Percentiles rank a stretch among this genome's conserved stretches.
These are phyloP conservation scores for Phoxinus dragarum DNA, from an alignment of 2,797 vertebrate species.

Conservation along the genomic window DNA sequence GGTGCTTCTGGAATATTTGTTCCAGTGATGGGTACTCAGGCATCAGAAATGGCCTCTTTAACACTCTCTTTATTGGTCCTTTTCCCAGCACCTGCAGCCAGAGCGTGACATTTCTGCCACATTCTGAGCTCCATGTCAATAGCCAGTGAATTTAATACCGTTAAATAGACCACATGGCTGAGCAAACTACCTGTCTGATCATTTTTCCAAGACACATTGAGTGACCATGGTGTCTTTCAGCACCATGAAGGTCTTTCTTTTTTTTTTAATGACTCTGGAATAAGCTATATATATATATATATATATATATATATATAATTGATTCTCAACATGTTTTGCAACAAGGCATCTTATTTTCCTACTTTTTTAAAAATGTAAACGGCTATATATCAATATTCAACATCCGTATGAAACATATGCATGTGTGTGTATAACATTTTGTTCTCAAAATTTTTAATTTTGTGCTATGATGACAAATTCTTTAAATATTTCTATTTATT, in stretches of 20 bases:
- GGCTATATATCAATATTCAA: no score
- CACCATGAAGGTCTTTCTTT: not conserved
- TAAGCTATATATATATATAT: not conserved
- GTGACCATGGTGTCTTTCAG: not conserved
- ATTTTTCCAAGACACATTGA: conserved; percentile 31
- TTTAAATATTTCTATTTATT: not conserved
- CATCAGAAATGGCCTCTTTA: conserved; percentile 47
- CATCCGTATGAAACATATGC: no score
- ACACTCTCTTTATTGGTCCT: conserved; percentile 50
- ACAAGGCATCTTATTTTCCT: no score
- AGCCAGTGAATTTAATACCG: conserved; percentile 47
- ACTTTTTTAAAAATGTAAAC: no score
- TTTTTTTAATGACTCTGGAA: not conserved
- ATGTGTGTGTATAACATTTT: no score
- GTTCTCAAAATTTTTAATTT: not conserved
- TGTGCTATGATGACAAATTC: not conserved
- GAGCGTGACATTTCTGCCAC: conserved; percentile 51
- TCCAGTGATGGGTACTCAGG: conserved; percentile 47
- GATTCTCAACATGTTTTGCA: no score
- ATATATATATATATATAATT: no score
- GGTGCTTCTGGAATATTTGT: conserved; percentile 48
- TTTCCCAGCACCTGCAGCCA: conserved; percentile 49
- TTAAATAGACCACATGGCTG: conserved; percentile 42
- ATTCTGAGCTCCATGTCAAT: conserved; percentile 42
- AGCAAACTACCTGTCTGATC: conserved; percentile 48